Evolutionary conservation across 1,140 invertebrate genomes (phyloP), one percentile per base, ranked within the genome.

Genomic region (Zaprionus nigranus): DNA sequence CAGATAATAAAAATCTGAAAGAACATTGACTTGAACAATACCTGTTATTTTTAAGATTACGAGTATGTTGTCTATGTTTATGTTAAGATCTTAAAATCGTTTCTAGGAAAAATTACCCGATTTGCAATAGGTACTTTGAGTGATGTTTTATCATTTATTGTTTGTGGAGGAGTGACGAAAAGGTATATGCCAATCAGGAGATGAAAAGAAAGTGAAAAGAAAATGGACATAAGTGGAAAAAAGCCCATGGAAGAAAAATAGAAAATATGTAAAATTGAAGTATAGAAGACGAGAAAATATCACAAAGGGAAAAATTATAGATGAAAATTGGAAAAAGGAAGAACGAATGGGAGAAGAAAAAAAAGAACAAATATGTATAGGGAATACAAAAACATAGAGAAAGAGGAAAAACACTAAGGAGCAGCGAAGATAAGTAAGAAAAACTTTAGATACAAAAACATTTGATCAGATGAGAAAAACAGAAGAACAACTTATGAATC

Each of bases 141-240:
- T 43, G 15, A 43, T 46, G 40, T 46, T 46, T 7, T 11, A 46
- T 46, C 40, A 46, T 46, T 46, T n/a, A 46, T 46, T 46, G n/a
- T 11, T 17, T 46, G n/a, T 46, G n/a, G 2, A n/a, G 15, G 7
- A 7, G 9, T n/a, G 17, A 46, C n/a, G 2, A n/a, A 17, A 46
- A 11, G 17, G n/a, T 9, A 17, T 17, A 1, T 17, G 1, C n/a
- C 40, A 17, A 46, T 46, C 4, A 46, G 40, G 1, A 46, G 40
- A 46, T 46, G 40, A 46, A 46, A 46, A 15, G 2, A 17, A 3
- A 46, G 40, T 9, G 38, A 40, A 40, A n/a, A 11, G 30, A 11
- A 40, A 40, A n/a, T n/a, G 5, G 13, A 30, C 28, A 34, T 34
- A 34, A 34, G 30, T 34, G 30, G 30, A 11, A 34, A 34, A 34